Conservation (phyloP, 2,888 invertebrate genomes). For the Nowickia ferox region DNA sequence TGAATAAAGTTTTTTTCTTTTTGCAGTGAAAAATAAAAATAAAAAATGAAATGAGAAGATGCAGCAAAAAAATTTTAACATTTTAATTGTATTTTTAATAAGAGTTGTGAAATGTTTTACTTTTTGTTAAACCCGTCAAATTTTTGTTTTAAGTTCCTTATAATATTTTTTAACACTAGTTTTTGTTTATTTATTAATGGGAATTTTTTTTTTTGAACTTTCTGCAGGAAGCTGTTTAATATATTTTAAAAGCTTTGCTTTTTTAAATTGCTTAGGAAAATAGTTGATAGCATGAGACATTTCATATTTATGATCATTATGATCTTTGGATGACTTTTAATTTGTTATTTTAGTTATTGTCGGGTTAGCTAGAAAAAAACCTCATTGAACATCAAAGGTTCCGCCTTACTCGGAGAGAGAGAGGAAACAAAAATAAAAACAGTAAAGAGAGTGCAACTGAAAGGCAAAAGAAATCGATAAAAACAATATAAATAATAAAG, state of each 20-base stretch:
- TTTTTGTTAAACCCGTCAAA: conserved; percentile 39
- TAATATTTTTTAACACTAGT: neutral
- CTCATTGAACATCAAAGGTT: conserved; percentile 54
- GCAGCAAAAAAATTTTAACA: conserved; percentile 32
- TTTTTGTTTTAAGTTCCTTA: neutral
- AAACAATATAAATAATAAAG: conserved; percentile 6
- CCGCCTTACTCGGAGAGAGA: conserved; percentile 23
- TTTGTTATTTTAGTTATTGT: conserved; percentile 45
- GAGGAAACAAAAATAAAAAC: conserved; percentile 3
- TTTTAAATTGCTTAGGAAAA: conserved; percentile 51
- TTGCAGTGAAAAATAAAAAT: neutral
- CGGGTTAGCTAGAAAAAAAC: neutral
- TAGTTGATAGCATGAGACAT: conserved; percentile 32
- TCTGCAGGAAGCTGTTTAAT: conserved; percentile 54
- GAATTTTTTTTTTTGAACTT: neutral
- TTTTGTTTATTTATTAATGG: conserved; percentile 19
- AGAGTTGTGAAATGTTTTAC: conserved; percentile 45
- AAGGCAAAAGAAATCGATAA: conserved; percentile 33
- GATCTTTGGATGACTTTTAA: conserved; percentile 60
- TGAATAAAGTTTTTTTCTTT: conserved; percentile 22
- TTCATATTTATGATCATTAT: conserved; percentile 57
- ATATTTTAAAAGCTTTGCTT: conserved; percentile 8
- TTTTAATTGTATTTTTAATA: conserved; percentile 69
- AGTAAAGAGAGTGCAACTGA: conserved; percentile 4
- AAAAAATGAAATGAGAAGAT: neutral